Conservation (phyloP, 2,797 vertebrate genomes). For the Trematomus bernacchii region DNA sequence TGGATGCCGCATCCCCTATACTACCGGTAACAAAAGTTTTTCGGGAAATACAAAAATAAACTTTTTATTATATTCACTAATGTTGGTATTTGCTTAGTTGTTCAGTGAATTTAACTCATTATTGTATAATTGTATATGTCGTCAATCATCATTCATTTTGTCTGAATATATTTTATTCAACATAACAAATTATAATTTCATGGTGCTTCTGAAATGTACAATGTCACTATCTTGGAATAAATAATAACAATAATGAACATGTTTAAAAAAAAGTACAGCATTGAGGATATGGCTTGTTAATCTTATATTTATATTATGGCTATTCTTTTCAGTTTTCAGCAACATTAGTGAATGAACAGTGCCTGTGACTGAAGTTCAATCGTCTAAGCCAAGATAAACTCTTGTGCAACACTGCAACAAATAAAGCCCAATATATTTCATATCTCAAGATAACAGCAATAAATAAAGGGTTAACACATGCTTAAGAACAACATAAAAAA, state of each 20-base stretch:
- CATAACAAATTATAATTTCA: neutral
- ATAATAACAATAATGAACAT: too few relatives aligned
- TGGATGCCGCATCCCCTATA: too few relatives aligned
- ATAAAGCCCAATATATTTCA: neutral
- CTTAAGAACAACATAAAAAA: neutral
- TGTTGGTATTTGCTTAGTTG: too few relatives aligned
- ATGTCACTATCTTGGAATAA: neutral
- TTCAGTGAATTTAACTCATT: too few relatives aligned
- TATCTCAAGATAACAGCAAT: neutral
- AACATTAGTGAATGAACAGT: neutral
- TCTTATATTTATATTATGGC: neutral
- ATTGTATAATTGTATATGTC: too few relatives aligned
- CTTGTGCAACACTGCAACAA: conserved; percentile 1
- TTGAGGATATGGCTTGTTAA: neutral
- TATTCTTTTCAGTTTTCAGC: neutral
- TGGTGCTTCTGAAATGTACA: neutral
- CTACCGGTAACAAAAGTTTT: too few relatives aligned
- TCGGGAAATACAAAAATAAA: too few relatives aligned
- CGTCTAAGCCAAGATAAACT: conserved; percentile 9
- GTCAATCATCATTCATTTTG: neutral
- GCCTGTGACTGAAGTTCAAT: conserved; percentile 20
- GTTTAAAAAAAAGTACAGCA: too few relatives aligned
- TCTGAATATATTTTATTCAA: neutral
- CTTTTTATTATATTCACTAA: too few relatives aligned
- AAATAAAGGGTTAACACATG: neutral